phyloP scores from a whole-genome alignment of 2,888 invertebrate genomes.

The Nematopogon swammerdamellus region DNA sequence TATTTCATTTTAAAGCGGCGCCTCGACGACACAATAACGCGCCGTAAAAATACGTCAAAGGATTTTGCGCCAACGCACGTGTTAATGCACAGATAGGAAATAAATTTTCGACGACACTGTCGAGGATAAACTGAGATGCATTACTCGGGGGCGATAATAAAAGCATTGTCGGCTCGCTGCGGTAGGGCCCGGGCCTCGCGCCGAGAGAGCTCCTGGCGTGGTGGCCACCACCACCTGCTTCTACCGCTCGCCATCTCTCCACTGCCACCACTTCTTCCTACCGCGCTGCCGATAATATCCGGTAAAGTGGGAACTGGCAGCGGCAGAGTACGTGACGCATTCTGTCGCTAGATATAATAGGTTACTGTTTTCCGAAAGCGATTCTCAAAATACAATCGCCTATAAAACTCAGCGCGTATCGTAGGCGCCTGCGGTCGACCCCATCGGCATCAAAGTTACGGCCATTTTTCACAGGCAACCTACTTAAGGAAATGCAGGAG shows the following conservation, averaged over 20 bases:
- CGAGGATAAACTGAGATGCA: neutral
- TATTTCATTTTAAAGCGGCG: slow-evolving; percentile 9
- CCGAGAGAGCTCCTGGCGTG: too few relatives aligned
- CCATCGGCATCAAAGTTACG: neutral
- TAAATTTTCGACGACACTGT: neutral
- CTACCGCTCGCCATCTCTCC: too few relatives aligned
- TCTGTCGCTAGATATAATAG: too few relatives aligned
- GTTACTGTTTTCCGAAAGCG: too few relatives aligned
- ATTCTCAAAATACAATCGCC: too few relatives aligned
- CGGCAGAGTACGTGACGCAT: too few relatives aligned
- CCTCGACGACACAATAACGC: slow-evolving; percentile 7
- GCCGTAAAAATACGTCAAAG: slow-evolving; percentile 6
- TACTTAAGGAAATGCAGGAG: neutral
- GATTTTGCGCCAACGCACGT: slow-evolving; percentile 1
- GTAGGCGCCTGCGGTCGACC: neutral
- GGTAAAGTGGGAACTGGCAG: too few relatives aligned
- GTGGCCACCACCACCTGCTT: too few relatives aligned
- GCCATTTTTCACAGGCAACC: neutral
- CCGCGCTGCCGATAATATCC: too few relatives aligned
- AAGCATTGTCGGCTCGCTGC: neutral
- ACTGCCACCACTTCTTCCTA: too few relatives aligned
- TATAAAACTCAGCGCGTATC: too few relatives aligned
- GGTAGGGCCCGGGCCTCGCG: too few relatives aligned
- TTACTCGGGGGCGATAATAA: neutral
- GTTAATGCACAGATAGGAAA: neutral